A percentile compares a stretch with the other conserved stretches of the same genome.
Conservation (phyloP, 2,113 vertebrate species). For the Rhodinocichla rosea region DNA sequence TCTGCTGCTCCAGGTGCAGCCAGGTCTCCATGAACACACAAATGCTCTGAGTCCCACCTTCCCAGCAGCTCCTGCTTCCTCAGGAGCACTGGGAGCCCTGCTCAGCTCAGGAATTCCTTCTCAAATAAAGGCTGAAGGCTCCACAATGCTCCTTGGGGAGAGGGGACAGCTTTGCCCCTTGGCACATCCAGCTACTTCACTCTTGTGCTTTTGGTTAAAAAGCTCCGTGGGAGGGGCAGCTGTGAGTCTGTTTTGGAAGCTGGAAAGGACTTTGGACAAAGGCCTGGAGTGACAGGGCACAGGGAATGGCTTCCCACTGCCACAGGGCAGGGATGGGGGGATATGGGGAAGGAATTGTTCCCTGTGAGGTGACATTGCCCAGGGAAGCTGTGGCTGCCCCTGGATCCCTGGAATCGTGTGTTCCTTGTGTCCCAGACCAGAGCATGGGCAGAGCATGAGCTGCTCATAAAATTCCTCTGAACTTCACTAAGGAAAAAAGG, state of each 20-base stretch:
- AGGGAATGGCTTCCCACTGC: background rate
- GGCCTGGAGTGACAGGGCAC: background rate
- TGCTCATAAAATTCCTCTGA: background rate
- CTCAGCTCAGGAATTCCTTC: background rate
- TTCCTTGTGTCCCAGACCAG: background rate
- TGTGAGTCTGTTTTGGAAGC: background rate
- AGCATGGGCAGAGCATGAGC: background rate
- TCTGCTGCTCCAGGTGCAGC: background rate
- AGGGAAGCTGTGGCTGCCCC: background rate
- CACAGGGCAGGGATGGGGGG: background rate
- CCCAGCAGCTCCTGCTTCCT: background rate
- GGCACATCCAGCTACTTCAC: background rate
- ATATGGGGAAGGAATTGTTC: background rate
- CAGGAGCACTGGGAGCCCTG: fast-evolving
- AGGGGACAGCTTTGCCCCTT: background rate
- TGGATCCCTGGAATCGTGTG: background rate
- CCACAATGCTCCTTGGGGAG: background rate
- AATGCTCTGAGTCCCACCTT: background rate
- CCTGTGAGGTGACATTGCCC: fast-evolving
- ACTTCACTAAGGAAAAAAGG: background rate
- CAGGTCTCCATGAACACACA: background rate
- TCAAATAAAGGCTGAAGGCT: background rate
- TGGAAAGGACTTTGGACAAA: background rate
- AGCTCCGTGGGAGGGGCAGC: background rate
- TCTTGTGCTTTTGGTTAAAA: background rate